phyloP scores from a whole-genome alignment of 37 sponge, comb jelly and placozoan genomes.

The Amphimedon queenslandica region DNA sequence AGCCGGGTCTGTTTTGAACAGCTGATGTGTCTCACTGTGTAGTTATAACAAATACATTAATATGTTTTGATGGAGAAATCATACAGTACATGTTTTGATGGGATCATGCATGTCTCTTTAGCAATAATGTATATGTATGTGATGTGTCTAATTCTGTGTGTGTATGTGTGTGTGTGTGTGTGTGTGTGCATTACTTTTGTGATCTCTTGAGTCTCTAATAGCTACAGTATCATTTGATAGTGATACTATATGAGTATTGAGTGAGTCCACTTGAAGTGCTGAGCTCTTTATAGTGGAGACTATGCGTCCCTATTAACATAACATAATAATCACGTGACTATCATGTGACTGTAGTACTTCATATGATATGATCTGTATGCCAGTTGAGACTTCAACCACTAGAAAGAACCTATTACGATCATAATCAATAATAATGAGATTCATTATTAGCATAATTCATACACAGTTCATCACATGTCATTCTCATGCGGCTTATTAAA shows the following conservation, averaged over 20 bases:
- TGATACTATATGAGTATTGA: slow-evolving; percentile 56
- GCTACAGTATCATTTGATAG: slow-evolving; percentile 78
- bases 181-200: slow-evolving; percentile 55
- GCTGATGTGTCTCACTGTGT: too few relatives aligned
- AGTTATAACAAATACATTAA: too few relatives aligned
- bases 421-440: background rate
- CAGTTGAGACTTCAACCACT: slow-evolving; percentile 65
- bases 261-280: slow-evolving; percentile 42
- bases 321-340: background rate
- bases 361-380: slow-evolving; percentile 77
- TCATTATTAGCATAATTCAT: background rate
- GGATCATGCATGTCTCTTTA: too few relatives aligned
- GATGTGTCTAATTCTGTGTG: background rate
- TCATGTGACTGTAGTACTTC: slow-evolving; percentile 63
- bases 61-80: too few relatives aligned
- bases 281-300: slow-evolving; percentile 62
- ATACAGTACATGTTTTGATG: too few relatives aligned
- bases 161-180: background rate
- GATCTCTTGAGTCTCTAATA: slow-evolving; percentile 73
- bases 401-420: slow-evolving; percentile 59
- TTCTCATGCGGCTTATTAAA: too few relatives aligned
- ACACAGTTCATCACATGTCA: too few relatives aligned
- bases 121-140: background rate
- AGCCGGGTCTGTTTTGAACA: too few relatives aligned
- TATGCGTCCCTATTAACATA: slow-evolving; percentile 62